Evolutionary conservation across 2,797 vertebrate species (phyloP).

Genomic region (Liasis olivaceus): DNA sequence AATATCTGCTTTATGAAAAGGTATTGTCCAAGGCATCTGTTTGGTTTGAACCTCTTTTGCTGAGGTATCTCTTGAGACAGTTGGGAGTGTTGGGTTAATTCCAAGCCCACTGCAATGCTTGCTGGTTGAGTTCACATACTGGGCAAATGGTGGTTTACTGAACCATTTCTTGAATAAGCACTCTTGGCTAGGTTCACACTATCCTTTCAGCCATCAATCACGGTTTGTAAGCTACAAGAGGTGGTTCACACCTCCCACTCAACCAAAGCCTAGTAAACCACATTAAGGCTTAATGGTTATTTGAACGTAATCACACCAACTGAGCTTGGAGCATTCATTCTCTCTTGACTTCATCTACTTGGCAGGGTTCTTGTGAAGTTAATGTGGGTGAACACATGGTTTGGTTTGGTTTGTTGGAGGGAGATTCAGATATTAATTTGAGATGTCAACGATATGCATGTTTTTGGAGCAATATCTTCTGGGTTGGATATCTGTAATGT

Average conservation of each 20-base stretch:
- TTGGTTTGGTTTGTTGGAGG: background rate
- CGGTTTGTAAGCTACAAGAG: background rate
- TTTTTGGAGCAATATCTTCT: background rate
- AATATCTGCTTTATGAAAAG: conserved; percentile 79
- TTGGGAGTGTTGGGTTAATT: too few relatives aligned
- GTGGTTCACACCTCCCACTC: too few relatives aligned
- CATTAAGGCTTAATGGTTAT: background rate
- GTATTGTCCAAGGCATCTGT: conserved; percentile 47
- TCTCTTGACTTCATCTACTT: background rate
- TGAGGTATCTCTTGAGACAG: background rate
- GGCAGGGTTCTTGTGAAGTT: background rate
- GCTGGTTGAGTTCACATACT: background rate
- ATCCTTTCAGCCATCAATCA: background rate
- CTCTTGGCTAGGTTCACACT: background rate
- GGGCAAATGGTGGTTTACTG: background rate
- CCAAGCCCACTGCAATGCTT: background rate
- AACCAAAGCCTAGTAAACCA: too few relatives aligned
- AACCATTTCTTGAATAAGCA: background rate
- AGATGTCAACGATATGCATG: background rate
- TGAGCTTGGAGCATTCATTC: background rate
- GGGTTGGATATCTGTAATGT: background rate
- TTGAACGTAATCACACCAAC: background rate
- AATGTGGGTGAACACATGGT: too few relatives aligned
- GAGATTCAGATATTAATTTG: background rate
- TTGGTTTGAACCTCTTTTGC: background rate